Evolutionary conservation across 2,888 invertebrate genomes (phyloP), one percentile per base, ranked within the genome.

Genomic region (Rugalucina vietnamica): DNA sequence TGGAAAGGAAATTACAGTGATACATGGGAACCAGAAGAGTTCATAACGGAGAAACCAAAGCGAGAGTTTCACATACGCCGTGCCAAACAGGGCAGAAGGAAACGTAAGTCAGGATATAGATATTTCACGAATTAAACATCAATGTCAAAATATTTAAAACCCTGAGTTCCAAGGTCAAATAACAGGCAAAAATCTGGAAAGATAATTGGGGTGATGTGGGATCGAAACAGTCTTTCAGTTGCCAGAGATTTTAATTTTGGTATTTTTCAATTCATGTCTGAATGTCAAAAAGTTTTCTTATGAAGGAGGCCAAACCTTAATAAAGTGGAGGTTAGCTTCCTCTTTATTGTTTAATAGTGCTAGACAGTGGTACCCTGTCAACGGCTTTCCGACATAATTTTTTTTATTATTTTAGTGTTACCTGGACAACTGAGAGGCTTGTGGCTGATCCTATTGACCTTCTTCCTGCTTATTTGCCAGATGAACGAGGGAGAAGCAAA

Each of bases 271-370:
- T 12, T 12, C 43, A 43, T 43, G 18, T 43, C 43, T 43, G 8
- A n/a, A 70, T 8, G n/a, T 4, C 24, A 1, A 70, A 70, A 36
- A 24, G 5, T 60, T 60, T 60, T 27, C 60, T 60, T 60, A 70
- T 70, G 70, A 36, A n/a, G 70, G 5, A 3, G 36, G 70, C 70
- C 70, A 37, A 70, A 70, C 70, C 36, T 29, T 36, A 37, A 70
- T 21, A 34, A 21, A 36, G 18, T 37, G 36, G 36, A 24, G 24
- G 36, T 32, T 8, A 12, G 3, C 5, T 70, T 39, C 24, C 36
- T 8, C 36, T 70, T 37, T 21, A 10, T 70, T 70, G 70, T 36
- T 70, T 39, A n/a, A 70, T 70, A 37, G 39, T 70, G 70, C 70
- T 37, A 70, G 70, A 70, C 21, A 34, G 21, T 8, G 12, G 36